Percentiles rank a stretch among this genome's conserved stretches.
phyloP scores from a whole-genome alignment of 2,113 vertebrate genomes.

The Archilochus colubris region DNA sequence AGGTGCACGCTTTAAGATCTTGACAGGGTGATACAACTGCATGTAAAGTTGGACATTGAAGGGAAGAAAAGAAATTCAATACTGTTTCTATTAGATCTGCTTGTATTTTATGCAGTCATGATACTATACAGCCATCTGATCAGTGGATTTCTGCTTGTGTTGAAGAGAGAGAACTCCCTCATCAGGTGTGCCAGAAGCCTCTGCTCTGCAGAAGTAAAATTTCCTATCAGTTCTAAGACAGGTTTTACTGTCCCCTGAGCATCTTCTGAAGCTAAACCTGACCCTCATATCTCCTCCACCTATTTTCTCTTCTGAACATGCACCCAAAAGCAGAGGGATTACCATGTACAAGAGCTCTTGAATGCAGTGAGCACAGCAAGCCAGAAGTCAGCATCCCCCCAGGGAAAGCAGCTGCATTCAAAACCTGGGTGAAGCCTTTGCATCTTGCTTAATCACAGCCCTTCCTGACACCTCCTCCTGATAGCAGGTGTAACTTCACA shows the following conservation, averaged over 20 bases:
- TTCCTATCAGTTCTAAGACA: background rate
- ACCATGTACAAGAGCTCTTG: background rate
- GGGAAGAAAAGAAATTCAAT: background rate
- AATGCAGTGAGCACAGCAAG: background rate
- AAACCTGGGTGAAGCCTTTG: background rate
- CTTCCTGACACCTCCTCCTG: background rate
- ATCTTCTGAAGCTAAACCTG: background rate
- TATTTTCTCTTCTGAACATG: background rate
- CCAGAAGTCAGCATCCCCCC: rapidly evolving
- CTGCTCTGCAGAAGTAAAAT: background rate
- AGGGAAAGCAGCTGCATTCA: background rate
- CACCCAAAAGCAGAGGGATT: background rate
- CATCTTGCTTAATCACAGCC: background rate
- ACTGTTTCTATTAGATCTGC: background rate
- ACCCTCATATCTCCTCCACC: background rate
- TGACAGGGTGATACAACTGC: background rate
- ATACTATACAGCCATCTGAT: background rate
- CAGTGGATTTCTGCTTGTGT: background rate
- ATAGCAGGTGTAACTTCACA: background rate
- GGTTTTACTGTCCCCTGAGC: background rate
- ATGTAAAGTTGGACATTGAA: background rate
- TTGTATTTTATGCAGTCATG: background rate
- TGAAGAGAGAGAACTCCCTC: background rate
- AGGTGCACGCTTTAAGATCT: background rate
- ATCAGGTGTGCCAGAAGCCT: background rate